Evolutionary conservation across 2,797 vertebrate genomes (phyloP).

Genomic region (Coluber constrictor): DNA sequence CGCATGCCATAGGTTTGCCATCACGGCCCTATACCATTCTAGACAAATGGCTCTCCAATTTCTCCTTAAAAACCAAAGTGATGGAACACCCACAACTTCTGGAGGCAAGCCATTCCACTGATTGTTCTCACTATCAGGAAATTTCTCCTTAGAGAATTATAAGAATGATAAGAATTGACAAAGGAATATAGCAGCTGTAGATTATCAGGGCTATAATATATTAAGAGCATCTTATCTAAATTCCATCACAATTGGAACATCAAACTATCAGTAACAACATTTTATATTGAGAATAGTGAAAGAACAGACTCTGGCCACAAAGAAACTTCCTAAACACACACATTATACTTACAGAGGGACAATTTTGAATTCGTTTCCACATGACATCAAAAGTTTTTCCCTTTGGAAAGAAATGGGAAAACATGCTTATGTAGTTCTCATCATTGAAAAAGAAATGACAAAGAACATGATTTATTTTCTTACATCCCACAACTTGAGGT

Average conservation of each 20-base stretch:
- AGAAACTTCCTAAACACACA: slow-evolving; percentile 2
- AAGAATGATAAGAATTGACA: background rate
- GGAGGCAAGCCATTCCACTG: background rate
- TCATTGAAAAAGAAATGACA: background rate
- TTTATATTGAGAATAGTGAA: background rate
- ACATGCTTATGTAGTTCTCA: background rate
- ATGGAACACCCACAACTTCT: background rate
- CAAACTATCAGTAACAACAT: background rate
- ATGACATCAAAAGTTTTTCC: slow-evolving; percentile 82
- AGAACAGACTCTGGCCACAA: slow-evolving; percentile 19
- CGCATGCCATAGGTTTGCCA: too few relatives aligned
- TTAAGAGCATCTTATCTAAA: background rate
- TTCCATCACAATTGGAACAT: background rate
- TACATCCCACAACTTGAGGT: background rate
- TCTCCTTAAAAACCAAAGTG: background rate
- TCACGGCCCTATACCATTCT: background rate
- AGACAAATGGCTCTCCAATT: background rate
- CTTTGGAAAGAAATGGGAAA: slow-evolving; percentile 66
- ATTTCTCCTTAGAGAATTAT: background rate
- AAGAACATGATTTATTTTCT: background rate
- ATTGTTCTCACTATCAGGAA: too few relatives aligned
- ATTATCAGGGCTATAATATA: background rate
- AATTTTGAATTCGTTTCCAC: slow-evolving; percentile 75
- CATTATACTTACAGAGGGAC: slow-evolving; percentile 74
- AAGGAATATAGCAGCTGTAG: background rate